Evolutionary conservation across 2,113 vertebrate genomes (phyloP), one percentile per base, ranked within the genome.

Genomic region (Apus apus): DNA sequence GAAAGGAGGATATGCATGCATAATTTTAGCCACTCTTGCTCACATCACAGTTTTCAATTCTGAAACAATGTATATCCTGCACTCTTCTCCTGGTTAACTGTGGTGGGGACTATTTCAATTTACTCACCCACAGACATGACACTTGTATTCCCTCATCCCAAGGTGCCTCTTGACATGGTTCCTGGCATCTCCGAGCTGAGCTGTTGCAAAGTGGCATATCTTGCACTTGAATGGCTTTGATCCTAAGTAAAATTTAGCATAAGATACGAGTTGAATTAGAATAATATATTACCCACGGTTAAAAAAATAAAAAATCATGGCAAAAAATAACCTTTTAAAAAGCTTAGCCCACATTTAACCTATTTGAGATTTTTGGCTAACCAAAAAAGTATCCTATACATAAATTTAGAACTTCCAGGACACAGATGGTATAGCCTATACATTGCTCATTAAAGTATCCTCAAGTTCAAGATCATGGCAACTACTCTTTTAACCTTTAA

Each of bases 141-240:
- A 99, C 98, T 99, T 99, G 98, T 99, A 99, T 97, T 99, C 99
- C 92, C 99, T 98, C 99, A 99, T 99, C 96, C 99, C 99, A 89
- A 99, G 99, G 97, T 99, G 99, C 97, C 99, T 99, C 97, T 99
- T 99, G 96, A 99, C 99, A 61, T 99, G 99, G 98, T 99, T 99
- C 94, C 99, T 98, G 96, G 99, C 99, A 89, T 99, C 99, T 94
- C 99, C 99, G 73, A 99, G 98, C 98, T 99, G 99, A 97, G 99
- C 99, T 23, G 99, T 99, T 91, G 99, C 99, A 98, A 99, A 99
- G 97, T 99, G 99, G 98, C 99, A 99, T 98, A 99, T 99, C 97
- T 99, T 99, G 97, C 99, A 99, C 98, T 98, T 99, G 98, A 99
- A 99, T 75, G 99, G 99, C 96, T 99, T 99, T 85, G 99, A 99